Percentiles rank a stretch among this genome's conserved stretches.
Evolutionary conservation across 1,140 invertebrate species (phyloP).

Genomic region (Drosophila oshimai): DNA sequence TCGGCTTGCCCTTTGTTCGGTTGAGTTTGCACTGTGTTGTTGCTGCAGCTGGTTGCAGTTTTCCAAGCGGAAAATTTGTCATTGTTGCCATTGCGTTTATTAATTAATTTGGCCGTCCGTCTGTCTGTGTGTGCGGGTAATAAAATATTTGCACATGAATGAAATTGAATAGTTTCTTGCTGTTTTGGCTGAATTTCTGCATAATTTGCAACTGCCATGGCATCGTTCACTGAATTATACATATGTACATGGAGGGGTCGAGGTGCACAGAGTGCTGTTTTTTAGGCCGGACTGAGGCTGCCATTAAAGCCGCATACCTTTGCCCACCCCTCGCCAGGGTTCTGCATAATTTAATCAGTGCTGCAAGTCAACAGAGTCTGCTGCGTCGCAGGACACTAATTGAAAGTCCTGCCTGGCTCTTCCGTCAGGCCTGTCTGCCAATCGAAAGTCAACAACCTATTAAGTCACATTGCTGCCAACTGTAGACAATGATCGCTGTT

Average conservation of each 20-base stretch:
- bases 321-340: neutral
- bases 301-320: neutral
- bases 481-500: conserved; percentile 59
- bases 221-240: conserved; percentile 56
- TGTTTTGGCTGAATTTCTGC: conserved; percentile 63
- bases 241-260: conserved; percentile 36
- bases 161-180: conserved; percentile 74
- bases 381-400: conserved; percentile 24
- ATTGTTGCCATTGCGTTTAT: conserved; percentile 75
- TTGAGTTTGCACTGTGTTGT: conserved; percentile 23
- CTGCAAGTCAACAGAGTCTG: neutral
- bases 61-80: conserved; percentile 78
- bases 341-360: conserved; percentile 30
- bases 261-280: conserved; percentile 1
- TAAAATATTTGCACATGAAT: conserved; percentile 78
- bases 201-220: conserved; percentile 70
- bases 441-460: conserved; percentile 57
- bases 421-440: conserved; percentile 22
- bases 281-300: conserved; percentile 4
- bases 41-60: conserved; percentile 47
- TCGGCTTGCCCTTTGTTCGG: conserved; percentile 6
- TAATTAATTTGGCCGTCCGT: conserved; percentile 73
- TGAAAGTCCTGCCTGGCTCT: conserved; percentile 19
- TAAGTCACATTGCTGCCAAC: conserved; percentile 52
- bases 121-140: conserved; percentile 48